Evolutionary conservation across 2,113 vertebrate species (phyloP).

Genomic region (Lamprologus tigripictilis): DNA sequence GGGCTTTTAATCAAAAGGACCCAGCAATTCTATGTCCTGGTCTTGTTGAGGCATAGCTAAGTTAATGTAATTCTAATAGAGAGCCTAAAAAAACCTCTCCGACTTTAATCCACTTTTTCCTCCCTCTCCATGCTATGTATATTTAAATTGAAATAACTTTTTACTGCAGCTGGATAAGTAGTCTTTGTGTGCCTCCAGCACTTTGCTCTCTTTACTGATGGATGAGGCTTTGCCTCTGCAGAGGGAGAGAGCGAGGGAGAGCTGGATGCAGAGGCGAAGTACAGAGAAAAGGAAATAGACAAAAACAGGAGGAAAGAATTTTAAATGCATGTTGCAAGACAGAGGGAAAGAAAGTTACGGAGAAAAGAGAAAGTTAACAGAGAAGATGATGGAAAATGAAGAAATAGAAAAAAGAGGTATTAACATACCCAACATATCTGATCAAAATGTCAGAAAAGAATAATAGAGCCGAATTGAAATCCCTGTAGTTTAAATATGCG

Average conservation of each 20-base stretch:
- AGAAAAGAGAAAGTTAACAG: conserved; percentile 5
- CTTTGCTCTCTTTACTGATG: conserved; percentile 75
- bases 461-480: conserved; percentile 42
- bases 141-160: conserved; percentile 86
- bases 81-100: conserved; percentile 69
- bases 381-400: conserved; percentile 25
- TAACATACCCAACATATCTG: conserved; percentile 49
- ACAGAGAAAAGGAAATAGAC: conserved; percentile 7
- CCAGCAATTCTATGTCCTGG: conserved; percentile 23
- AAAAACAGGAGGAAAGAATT: background rate
- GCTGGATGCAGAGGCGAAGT: background rate
- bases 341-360: background rate
- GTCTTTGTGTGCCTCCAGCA: conserved; percentile 79
- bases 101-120: conserved; percentile 79
- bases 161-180: conserved; percentile 78
- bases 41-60: conserved; percentile 62
- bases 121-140: conserved; percentile 78
- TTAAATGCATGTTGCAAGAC: conserved; percentile 23
- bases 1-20: conserved; percentile 63
- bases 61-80: conserved; percentile 74
- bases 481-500: conserved; percentile 62
- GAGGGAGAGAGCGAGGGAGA: conserved; percentile 10
- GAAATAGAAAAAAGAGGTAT: conserved; percentile 10
- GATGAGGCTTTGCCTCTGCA: conserved; percentile 59
- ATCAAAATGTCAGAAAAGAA: conserved; percentile 60